Percentiles rank a stretch among this genome's conserved stretches.
Conservation (phyloP, 1,140 invertebrate species). For the Tenebrio molitor region DNA sequence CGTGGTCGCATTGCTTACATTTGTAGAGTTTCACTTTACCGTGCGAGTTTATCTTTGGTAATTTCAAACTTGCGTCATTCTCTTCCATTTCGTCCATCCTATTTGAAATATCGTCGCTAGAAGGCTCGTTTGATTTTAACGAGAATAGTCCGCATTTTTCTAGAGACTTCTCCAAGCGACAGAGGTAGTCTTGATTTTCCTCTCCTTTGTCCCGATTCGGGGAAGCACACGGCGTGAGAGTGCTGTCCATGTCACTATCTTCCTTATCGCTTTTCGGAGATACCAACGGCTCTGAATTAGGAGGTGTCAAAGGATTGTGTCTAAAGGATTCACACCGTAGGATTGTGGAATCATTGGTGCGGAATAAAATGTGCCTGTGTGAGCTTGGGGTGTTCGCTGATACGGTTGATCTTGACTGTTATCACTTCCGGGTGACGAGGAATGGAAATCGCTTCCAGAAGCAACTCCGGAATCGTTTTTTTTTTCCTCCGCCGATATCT, state of each 20-base stretch:
- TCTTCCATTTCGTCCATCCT: constrained; percentile 62
- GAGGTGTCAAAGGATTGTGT: constrained; percentile 66
- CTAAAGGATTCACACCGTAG: background rate
- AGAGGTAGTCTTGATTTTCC: constrained; percentile 49
- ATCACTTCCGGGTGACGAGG: constrained; percentile 62
- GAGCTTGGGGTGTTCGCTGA: constrained; percentile 5
- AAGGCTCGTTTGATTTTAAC: constrained; percentile 46
- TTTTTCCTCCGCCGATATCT: constrained; percentile 63
- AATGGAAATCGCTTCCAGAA: constrained; percentile 61
- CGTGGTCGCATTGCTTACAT: constrained; percentile 93
- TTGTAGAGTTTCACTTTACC: constrained; percentile 91
- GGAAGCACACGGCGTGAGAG: constrained; percentile 43
- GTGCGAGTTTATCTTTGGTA: constrained; percentile 83
- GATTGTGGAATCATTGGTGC: constrained; percentile 34
- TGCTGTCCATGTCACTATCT: constrained; percentile 37
- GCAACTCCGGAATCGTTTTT: constrained; percentile 63
- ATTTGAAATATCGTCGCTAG: constrained; percentile 37
- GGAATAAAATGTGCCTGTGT: constrained; percentile 42
- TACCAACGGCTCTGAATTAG: constrained; percentile 63
- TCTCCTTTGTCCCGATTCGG: constrained; percentile 19
- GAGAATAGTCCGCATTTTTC: constrained; percentile 55
- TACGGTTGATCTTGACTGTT: constrained; percentile 53
- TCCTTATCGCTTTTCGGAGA: constrained; percentile 53
- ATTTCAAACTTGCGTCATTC: constrained; percentile 75
- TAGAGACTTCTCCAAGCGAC: constrained; percentile 54